Evolutionary conservation across 2,888 invertebrate species (phyloP).

Genomic region (Microchrysa polita): DNA sequence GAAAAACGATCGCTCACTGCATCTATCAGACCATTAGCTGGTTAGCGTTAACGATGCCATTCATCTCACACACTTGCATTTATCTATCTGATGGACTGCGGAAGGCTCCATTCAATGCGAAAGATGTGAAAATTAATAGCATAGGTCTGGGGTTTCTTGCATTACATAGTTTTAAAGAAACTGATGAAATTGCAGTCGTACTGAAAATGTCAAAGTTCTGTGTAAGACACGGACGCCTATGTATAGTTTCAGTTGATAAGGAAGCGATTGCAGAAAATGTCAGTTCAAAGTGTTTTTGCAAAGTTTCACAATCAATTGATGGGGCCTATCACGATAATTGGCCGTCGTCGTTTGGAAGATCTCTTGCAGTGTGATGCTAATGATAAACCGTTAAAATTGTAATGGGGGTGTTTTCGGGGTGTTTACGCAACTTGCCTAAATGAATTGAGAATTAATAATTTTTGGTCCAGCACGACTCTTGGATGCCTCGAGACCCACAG

Average conservation of each 20-base stretch:
- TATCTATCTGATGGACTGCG: neutral
- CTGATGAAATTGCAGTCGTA: neutral
- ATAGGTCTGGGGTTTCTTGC: neutral
- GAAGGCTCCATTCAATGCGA: slow-evolving; percentile 18
- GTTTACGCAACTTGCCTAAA: too few relatives aligned
- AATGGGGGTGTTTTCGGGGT: too few relatives aligned
- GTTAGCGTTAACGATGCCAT: slow-evolving; percentile 2
- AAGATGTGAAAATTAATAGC: slow-evolving; percentile 17
- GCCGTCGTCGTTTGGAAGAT: neutral
- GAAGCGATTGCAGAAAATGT: slow-evolving; percentile 13
- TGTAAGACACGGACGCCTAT: neutral
- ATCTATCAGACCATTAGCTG: slow-evolving; percentile 1
- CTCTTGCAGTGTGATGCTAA: slow-evolving; percentile 4
- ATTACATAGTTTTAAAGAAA: slow-evolving; percentile 21
- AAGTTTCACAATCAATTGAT: slow-evolving; percentile 8
- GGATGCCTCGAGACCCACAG: too few relatives aligned
- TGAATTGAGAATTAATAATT: too few relatives aligned
- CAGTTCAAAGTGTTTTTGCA: neutral
- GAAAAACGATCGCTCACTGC: slow-evolving; percentile 15
- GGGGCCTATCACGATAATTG: slow-evolving; percentile 10
- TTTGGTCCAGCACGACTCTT: too few relatives aligned
- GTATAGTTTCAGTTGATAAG: neutral
- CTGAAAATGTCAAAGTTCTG: slow-evolving; percentile 4
- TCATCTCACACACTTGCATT: too few relatives aligned
- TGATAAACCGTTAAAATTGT: too few relatives aligned